Conservation (phyloP, 1,140 invertebrate genomes). For the Lucilia cuprina region DNA sequence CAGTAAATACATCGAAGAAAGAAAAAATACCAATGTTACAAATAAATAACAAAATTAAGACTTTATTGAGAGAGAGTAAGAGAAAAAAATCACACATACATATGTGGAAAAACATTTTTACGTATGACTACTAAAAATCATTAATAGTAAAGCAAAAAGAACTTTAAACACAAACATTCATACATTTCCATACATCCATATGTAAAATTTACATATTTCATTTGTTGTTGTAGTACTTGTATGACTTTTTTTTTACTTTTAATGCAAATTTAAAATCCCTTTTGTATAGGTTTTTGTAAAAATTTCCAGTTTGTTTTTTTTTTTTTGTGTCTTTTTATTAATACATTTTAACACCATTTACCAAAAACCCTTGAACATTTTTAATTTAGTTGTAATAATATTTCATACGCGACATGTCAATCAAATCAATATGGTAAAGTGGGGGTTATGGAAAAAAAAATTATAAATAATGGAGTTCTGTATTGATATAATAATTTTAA, state of each 20-base stretch:
- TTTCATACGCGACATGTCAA: background rate
- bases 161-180: background rate
- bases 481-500: background rate
- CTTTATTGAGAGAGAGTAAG: background rate
- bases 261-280: background rate
- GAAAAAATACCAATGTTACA: background rate
- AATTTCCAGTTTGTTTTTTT: background rate
- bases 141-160: background rate
- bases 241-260: background rate
- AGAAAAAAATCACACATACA: background rate
- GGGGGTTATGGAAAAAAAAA: no score
- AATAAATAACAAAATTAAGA: background rate
- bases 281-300: background rate
- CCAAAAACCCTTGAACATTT: background rate
- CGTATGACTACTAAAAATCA: conserved; percentile 5
- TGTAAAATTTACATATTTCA: background rate
- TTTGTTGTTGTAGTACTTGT: background rate
- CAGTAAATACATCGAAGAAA: background rate
- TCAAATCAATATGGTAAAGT: background rate
- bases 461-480: background rate
- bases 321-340: background rate
- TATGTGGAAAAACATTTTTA: background rate
- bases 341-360: background rate
- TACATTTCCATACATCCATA: background rate
- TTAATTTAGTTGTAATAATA: background rate